Conservation (phyloP, 2,113 vertebrate species). For the Vicugna pacos region DNA sequence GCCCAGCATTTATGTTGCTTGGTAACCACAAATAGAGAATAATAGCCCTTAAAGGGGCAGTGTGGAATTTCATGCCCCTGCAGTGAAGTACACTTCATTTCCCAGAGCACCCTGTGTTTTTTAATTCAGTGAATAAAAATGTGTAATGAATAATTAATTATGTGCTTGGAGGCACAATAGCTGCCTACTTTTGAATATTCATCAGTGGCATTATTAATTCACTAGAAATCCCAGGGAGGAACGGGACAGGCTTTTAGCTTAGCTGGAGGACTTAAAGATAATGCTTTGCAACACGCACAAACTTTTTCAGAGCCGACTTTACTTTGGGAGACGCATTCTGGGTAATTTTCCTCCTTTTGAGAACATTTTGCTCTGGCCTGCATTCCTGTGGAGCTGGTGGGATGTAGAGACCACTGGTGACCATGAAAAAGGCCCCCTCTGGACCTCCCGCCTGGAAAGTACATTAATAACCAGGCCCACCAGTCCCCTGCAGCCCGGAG, state of each 20-base stretch:
- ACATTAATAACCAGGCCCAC: neutral
- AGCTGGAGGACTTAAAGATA: slow-evolving; percentile 91
- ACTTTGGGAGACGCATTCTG: slow-evolving; percentile 81
- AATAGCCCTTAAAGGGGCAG: slow-evolving; percentile 93
- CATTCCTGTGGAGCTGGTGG: neutral
- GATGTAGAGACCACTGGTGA: slow-evolving; percentile 52
- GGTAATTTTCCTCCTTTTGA: slow-evolving; percentile 86
- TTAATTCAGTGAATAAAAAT: slow-evolving; percentile 94
- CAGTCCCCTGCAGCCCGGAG: accelerated
- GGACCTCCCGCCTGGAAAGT: neutral
- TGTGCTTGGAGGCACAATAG: slow-evolving; percentile 93
- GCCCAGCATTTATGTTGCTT: slow-evolving; percentile 93
- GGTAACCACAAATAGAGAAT: slow-evolving; percentile 92
- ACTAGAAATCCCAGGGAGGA: slow-evolving; percentile 91
- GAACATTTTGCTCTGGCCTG: neutral
- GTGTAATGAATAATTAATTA: slow-evolving; percentile 95
- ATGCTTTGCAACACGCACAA: slow-evolving; percentile 85
- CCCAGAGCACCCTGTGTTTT: slow-evolving; percentile 93
- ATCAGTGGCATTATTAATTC: slow-evolving; percentile 93
- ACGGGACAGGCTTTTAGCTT: slow-evolving; percentile 89
- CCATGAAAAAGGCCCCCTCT: neutral
- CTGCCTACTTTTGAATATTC: slow-evolving; percentile 94
- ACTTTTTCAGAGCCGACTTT: slow-evolving; percentile 87
- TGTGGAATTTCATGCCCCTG: slow-evolving; percentile 91
- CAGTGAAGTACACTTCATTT: slow-evolving; percentile 91